Conservation (phyloP, 2,113 vertebrate genomes). For the Epinephelus moara region DNA sequence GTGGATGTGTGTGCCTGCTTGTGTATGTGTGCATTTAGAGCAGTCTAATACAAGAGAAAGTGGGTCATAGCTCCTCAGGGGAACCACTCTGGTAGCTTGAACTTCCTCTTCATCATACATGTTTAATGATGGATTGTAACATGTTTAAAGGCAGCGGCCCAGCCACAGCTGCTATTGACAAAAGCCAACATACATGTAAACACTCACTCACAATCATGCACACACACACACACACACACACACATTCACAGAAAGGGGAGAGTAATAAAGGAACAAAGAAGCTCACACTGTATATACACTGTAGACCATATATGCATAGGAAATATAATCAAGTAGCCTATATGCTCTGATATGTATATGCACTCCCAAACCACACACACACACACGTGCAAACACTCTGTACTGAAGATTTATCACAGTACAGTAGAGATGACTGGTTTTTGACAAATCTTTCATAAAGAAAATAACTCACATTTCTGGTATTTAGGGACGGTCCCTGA, state of each 20-base stretch:
- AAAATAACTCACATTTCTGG: background rate
- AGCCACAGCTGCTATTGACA: slow-evolving; percentile 15
- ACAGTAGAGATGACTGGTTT: background rate
- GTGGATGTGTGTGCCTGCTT: slow-evolving; percentile 21
- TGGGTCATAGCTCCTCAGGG: slow-evolving; percentile 77
- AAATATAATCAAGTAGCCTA: background rate
- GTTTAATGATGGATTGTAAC: slow-evolving; percentile 75
- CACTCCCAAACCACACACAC: background rate
- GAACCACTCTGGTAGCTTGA: slow-evolving; percentile 64
- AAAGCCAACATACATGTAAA: slow-evolving; percentile 21
- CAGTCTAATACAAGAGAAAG: slow-evolving; percentile 70
- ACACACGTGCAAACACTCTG: background rate
- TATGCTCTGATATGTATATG: slow-evolving; percentile 2
- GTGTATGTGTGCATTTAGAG: slow-evolving; percentile 41
- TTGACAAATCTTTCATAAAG: background rate
- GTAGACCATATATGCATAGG: background rate
- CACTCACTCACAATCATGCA: background rate
- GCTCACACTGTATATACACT: background rate
- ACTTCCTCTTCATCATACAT: slow-evolving; percentile 74
- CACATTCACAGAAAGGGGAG: background rate
- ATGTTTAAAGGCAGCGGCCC: slow-evolving; percentile 54
- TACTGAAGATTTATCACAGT: background rate
- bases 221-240: background rate
- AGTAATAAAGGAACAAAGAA: background rate
- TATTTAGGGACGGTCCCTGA: background rate